A percentile compares a stretch with the other conserved stretches of the same genome.
These are phyloP conservation scores for Pseudoatta argentina DNA, from an alignment of 1,140 invertebrate genomes.

Conservation along the genomic window DNA sequence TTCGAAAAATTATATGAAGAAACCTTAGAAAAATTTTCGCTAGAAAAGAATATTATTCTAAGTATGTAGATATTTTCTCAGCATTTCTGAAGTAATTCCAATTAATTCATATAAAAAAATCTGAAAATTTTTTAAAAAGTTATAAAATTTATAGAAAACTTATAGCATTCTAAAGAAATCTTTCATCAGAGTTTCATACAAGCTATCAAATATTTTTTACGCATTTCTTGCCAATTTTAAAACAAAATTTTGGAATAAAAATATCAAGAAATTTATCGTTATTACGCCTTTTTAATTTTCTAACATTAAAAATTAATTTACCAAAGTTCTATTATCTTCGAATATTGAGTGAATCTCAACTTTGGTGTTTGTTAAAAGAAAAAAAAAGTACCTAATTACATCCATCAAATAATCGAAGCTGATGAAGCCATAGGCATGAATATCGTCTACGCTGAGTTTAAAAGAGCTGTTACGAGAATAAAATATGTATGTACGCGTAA, in stretches of 20 bases:
- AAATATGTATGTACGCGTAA: neutral
- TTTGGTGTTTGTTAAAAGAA: neutral
- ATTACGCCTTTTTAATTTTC: no score
- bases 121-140: no score
- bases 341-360: no score
- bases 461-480: neutral
- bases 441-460: neutral
- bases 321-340: neutral
- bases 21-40: no score
- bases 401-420: neutral
- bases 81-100: no score
- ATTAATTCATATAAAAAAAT: no score
- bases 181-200: neutral
- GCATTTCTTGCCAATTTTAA: neutral
- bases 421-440: constrained; percentile 11
- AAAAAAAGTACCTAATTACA: neutral
- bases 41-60: no score
- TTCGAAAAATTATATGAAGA: no score
- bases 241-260: neutral
- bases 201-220: neutral
- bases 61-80: no score
- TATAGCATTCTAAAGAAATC: no score
- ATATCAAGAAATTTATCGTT: no score
- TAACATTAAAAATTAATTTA: neutral
- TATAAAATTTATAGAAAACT: no score